phyloP scores from a whole-genome alignment of 2,797 vertebrate species.

The Sebastes steindachneri region DNA sequence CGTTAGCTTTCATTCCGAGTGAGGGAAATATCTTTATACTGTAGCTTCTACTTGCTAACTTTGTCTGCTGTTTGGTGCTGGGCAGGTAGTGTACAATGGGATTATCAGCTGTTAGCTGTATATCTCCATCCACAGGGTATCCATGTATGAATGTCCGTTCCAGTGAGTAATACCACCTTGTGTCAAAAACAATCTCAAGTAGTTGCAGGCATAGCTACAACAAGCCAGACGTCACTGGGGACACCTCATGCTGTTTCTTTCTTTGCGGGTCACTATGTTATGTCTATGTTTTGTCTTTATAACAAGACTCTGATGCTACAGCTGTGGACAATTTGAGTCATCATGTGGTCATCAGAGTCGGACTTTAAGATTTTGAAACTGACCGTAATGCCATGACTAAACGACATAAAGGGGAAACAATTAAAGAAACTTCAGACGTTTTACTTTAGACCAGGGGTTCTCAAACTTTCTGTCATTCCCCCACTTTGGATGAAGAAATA shows the following conservation, averaged over 20 bases:
- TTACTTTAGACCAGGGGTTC: background rate
- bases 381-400: background rate
- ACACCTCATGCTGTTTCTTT: background rate
- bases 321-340: conserved; percentile 24
- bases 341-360: background rate
- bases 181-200: background rate
- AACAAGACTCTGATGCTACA: conserved; percentile 27
- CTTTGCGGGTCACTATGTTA: conserved; percentile 9
- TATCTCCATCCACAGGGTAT: background rate
- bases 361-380: background rate
- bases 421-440: background rate
- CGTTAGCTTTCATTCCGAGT: background rate
- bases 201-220: background rate
- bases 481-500: too few relatives aligned
- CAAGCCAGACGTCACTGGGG: background rate
- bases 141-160: background rate
- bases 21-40: background rate
- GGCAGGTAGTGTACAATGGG: background rate
- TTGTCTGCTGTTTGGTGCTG: background rate
- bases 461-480: too few relatives aligned
- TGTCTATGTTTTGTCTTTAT: conserved; percentile 35
- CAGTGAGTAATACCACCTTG: background rate
- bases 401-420: background rate
- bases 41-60: background rate
- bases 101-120: background rate